Percentiles rank a stretch among this genome's conserved stretches.
These are phyloP conservation scores for Osmoderma eremita DNA, from an alignment of 2,888 invertebrate species.

Conservation along the genomic window DNA sequence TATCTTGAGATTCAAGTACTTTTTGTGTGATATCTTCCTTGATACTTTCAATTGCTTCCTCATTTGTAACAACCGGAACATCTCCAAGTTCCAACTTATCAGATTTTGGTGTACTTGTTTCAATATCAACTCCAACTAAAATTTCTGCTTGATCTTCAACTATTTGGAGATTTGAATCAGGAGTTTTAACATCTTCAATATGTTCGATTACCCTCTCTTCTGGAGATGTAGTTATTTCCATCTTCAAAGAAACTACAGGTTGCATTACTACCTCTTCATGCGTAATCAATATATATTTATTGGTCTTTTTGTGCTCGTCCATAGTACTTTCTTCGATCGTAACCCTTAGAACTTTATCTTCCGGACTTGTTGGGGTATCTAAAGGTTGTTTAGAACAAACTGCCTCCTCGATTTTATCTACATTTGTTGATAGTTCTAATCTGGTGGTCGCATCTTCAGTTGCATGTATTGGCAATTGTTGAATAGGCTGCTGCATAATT, in stretches of 20 bases:
- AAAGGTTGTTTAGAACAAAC: background rate
- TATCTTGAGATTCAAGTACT: background rate
- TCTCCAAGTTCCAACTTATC: constrained; percentile 28
- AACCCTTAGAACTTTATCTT: constrained; percentile 1
- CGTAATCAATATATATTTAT: constrained; percentile 74
- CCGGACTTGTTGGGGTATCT: background rate
- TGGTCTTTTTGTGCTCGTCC: constrained; percentile 47
- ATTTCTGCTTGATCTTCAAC: background rate
- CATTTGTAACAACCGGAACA: background rate
- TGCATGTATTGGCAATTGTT: background rate
- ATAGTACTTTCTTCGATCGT: background rate
- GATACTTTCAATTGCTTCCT: background rate
- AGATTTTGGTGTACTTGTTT: background rate
- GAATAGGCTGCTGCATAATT: background rate
- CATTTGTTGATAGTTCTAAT: background rate
- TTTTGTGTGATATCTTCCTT: background rate
- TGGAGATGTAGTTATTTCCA: constrained; percentile 65
- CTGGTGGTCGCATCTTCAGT: background rate
- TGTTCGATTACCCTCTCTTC: constrained; percentile 40
- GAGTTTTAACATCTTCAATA: constrained; percentile 38
- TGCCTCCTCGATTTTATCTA: constrained; percentile 6
- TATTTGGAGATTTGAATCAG: constrained; percentile 13
- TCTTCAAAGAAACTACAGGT: constrained; percentile 73
- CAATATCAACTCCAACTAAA: background rate
- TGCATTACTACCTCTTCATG: constrained; percentile 77